Percentiles rank a stretch among this genome's conserved stretches.
Conservation (phyloP, 1,140 invertebrate species). For the Matsumurasca onukii region DNA sequence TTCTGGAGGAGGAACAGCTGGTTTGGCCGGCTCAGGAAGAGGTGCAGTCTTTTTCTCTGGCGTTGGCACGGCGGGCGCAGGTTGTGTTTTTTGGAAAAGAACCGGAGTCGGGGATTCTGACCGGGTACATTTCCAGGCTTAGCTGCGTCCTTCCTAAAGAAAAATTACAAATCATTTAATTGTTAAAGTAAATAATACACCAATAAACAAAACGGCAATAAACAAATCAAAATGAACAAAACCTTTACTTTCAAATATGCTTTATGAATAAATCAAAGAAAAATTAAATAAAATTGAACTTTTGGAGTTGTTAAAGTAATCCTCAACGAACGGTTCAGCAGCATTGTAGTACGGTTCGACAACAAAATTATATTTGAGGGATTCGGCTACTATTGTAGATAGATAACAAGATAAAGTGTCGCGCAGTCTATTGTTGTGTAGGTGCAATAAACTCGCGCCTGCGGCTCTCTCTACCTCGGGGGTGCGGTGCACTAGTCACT, state of each 20-base stretch:
- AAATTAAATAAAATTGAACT: not conserved
- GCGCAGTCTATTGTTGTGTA: no score
- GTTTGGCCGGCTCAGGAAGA: no score
- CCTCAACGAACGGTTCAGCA: no score
- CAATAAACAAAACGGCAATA: not conserved
- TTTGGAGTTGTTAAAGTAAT: no score
- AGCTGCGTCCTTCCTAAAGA: constrained; percentile 12
- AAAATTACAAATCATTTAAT: not conserved
- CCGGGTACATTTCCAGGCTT: not conserved
- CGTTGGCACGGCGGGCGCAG: not conserved
- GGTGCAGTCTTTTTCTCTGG: not conserved
- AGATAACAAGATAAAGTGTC: no score
- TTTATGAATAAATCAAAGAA: not conserved
- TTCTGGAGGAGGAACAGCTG: not conserved
- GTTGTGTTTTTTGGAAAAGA: constrained; percentile 11
- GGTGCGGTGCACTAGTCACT: no score
- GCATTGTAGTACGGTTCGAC: no score
- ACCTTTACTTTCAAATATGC: no score
- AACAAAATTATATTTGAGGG: no score
- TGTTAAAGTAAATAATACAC: not conserved
- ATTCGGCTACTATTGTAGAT: no score
- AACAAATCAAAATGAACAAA: not conserved
- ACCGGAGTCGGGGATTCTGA: not conserved
- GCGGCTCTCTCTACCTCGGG: no score
- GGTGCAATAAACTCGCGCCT: no score